Evolutionary conservation across 1,140 invertebrate species (phyloP).

Genomic region (Coelopa frigida): DNA sequence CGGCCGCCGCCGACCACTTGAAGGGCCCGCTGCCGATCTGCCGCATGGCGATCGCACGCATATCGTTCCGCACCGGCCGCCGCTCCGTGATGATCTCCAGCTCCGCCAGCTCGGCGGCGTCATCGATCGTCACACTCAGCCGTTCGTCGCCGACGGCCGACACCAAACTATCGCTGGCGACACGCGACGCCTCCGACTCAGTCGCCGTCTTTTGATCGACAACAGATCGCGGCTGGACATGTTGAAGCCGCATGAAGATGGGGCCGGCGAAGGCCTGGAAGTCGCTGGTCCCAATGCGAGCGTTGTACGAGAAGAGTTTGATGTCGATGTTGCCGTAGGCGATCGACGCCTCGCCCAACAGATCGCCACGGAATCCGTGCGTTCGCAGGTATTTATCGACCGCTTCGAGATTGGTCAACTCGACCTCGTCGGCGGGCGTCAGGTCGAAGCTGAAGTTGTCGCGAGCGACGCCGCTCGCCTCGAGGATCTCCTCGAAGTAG

Average conservation of each 20-base stretch:
- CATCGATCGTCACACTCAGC: conserved; percentile 29
- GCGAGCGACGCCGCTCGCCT: conserved; percentile 25
- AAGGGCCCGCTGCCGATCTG: conserved; percentile 49
- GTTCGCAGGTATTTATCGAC: conserved; percentile 34
- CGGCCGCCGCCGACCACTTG: conserved; percentile 60
- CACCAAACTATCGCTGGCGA: too few relatives aligned
- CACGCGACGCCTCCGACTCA: conserved; percentile 1
- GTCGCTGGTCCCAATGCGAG: conserved; percentile 31
- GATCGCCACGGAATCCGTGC: conserved; percentile 40
- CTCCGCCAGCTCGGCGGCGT: conserved; percentile 28
- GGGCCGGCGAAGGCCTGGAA: conserved; percentile 42
- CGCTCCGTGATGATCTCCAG: conserved; percentile 37
- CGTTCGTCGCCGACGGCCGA: conserved; percentile 27
- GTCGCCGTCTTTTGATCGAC: neutral
- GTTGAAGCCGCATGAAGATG: conserved; percentile 35
- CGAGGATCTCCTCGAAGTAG: conserved; percentile 55
- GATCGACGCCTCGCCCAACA: conserved; percentile 32
- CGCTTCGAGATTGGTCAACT: conserved; percentile 30
- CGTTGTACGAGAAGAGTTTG: conserved; percentile 41
- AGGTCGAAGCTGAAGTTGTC: conserved; percentile 50
- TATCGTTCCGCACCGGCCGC: conserved; percentile 36
- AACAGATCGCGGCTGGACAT: conserved; percentile 19
- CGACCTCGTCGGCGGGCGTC: conserved; percentile 42
- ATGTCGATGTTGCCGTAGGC: conserved; percentile 44
- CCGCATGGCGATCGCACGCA: conserved; percentile 35